These are phyloP conservation scores for Dendroctonus ponderosae DNA, from an alignment of 1,140 invertebrate species.

Conservation along the genomic window DNA sequence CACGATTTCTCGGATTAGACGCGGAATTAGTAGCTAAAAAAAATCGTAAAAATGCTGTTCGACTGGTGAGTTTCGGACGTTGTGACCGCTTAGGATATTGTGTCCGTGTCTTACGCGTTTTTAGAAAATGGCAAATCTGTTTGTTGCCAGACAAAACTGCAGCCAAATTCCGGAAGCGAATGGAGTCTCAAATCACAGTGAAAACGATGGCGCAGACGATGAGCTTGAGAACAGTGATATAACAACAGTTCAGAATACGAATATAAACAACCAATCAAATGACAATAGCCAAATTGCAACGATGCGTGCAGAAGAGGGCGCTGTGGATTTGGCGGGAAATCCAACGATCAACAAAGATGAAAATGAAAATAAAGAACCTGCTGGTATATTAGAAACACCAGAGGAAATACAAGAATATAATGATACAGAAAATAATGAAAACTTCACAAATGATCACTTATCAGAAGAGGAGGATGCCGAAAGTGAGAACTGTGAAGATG, in stretches of 20 bases:
- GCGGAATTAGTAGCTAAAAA: too few relatives aligned
- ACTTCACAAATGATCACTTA: too few relatives aligned
- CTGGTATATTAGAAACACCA: too few relatives aligned
- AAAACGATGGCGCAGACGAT: not conserved
- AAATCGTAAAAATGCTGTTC: too few relatives aligned
- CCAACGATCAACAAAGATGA: not conserved
- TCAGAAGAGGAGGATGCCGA: too few relatives aligned
- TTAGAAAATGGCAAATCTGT: conserved; percentile 3
- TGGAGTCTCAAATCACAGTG: not conserved
- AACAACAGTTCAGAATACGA: conserved; percentile 2
- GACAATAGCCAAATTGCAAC: conserved; percentile 17
- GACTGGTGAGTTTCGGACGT: too few relatives aligned
- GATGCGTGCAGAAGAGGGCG: conserved; percentile 14
- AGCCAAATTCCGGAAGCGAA: not conserved
- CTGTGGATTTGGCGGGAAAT: conserved; percentile 5
- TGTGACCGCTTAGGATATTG: not conserved
- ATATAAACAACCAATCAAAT: conserved; percentile 14
- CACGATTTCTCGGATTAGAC: not conserved
- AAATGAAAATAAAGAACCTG: too few relatives aligned
- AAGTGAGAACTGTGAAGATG: too few relatives aligned
- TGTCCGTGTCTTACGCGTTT: not conserved
- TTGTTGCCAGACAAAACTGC: not conserved
- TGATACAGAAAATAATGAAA: too few relatives aligned
- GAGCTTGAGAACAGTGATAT: conserved; percentile 2
- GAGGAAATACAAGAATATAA: too few relatives aligned